Evolutionary conservation across 2,797 vertebrate species (phyloP).

Genomic region (Iguana delicatissima): DNA sequence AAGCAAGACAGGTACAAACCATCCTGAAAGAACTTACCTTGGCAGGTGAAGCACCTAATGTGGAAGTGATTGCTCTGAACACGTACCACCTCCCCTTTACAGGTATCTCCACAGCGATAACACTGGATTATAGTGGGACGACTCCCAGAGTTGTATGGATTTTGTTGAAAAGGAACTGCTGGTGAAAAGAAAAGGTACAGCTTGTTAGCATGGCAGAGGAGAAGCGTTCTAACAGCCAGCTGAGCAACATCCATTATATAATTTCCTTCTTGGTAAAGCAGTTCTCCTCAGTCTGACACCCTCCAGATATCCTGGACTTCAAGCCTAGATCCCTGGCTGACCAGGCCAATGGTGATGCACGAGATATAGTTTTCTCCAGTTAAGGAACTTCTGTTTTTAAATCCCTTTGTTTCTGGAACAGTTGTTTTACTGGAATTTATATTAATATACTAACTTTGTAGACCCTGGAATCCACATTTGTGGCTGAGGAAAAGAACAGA

Average conservation of each 20-base stretch:
- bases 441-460: background rate
- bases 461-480: background rate
- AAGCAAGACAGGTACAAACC: background rate
- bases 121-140: slow-evolving; percentile 90
- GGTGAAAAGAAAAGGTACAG: slow-evolving; percentile 47
- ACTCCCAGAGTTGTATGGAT: slow-evolving; percentile 81
- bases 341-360: background rate
- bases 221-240: background rate
- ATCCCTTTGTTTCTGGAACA: background rate
- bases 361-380: background rate
- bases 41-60: slow-evolving; percentile 98
- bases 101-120: slow-evolving; percentile 93
- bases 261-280: background rate
- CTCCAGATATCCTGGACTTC: background rate
- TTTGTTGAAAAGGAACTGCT: slow-evolving; percentile 89
- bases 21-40: slow-evolving; percentile 83
- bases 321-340: background rate
- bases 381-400: background rate
- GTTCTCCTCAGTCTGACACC: background rate
- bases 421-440: background rate
- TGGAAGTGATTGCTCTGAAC: slow-evolving; percentile 98
- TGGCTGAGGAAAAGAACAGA: background rate
- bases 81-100: slow-evolving; percentile 97
- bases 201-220: slow-evolving; percentile 11
- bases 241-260: background rate